Evolutionary conservation across 2,888 invertebrate genomes (phyloP), one percentile per base, ranked within the genome.

Genomic region (Tenthredo notha): DNA sequence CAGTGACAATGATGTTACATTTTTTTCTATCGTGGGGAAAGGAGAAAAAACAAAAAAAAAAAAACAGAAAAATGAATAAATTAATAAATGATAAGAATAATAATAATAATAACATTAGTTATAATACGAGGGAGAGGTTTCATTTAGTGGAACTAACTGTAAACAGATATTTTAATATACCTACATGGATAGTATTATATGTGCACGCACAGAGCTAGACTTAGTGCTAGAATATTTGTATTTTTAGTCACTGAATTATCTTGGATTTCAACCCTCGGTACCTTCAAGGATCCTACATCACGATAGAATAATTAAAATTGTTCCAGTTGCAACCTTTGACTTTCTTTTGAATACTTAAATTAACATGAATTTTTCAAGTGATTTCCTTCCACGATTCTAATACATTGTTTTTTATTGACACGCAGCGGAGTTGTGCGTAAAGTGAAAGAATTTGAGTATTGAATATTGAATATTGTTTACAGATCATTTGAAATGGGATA

Each of bases 141-240:
- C 77, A 18, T 77, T 47, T 54, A n/a, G 12, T 77, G 77, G 47
- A 80, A 61, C 80, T 43, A 77, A 80, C 10, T 80, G 88, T 86
- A 86, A 85, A 86, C 89, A 90, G 90, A 91, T 93, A 93, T 93
- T 93, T 93, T 93, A 93, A 91, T 93, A 93, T 29, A 54, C 77
- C 77, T 92, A 92, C 92, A 90, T 90, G 91, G 89, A 93, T 93
- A 92, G 92, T 92, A 93, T 92, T 93, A 54, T 77, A 43, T 54
- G 33, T 77, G 77, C 18, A 50, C 33, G 54, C 33, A 33, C 77
- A 18, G 54, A 77, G 50, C 50, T 50, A 18, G 77, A 33, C 54
- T 29, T n/a, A 50, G 40, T 21, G 74, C n/a, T 74, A 9, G 2
- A 4, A 25, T 43, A 75, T 47, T 15, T 12, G 43, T 75, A 75